phyloP scores from a whole-genome alignment of 2,113 vertebrate genomes.

The Gallinago undulata region DNA sequence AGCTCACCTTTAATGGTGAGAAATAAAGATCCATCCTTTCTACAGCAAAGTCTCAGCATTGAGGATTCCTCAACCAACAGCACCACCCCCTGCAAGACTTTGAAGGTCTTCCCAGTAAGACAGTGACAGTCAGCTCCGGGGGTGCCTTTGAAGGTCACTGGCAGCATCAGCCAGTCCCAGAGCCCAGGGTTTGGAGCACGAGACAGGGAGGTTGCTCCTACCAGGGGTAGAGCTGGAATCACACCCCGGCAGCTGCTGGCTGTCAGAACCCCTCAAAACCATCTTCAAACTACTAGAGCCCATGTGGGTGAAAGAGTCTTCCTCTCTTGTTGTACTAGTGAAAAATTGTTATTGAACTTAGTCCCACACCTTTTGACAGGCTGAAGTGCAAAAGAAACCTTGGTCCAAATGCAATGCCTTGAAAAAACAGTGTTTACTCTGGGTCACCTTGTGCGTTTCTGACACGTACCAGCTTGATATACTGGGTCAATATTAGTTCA shows the following conservation, averaged over 20 bases:
- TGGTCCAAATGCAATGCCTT: neutral
- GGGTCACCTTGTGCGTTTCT: neutral
- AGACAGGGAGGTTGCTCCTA: neutral
- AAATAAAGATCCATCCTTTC: neutral
- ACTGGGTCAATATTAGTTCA: slow-evolving; percentile 24
- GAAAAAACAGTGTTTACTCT: neutral
- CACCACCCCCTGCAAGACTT: neutral
- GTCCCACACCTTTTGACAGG: neutral
- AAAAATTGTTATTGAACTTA: neutral
- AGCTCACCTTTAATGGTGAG: neutral
- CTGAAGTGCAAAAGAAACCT: neutral
- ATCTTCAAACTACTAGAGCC: neutral
- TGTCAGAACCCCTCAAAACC: neutral
- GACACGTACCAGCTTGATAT: neutral
- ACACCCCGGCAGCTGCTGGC: neutral
- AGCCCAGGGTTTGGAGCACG: neutral
- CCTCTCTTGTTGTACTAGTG: neutral
- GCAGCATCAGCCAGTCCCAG: neutral
- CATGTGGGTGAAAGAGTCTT: neutral
- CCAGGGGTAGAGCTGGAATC: neutral
- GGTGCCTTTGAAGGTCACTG: neutral
- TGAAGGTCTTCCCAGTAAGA: neutral
- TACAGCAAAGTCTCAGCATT: neutral
- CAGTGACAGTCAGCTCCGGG: neutral
- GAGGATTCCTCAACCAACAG: neutral